Evolutionary conservation across 2,888 invertebrate species (phyloP).

Genomic region (Oligia latruncula): DNA sequence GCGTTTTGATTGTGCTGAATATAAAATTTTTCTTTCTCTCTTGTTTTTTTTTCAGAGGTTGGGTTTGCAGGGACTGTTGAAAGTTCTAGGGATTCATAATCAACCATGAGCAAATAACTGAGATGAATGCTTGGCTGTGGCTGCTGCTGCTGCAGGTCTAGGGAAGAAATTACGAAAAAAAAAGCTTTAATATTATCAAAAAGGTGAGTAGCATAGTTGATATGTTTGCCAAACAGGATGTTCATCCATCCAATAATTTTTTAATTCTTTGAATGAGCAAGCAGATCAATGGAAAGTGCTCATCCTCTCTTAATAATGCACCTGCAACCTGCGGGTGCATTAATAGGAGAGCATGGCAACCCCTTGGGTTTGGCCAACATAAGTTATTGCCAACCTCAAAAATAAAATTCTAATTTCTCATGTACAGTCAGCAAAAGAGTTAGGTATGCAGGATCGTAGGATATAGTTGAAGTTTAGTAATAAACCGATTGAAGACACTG

Average conservation of each 20-base stretch:
- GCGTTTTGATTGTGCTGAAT: too few relatives aligned
- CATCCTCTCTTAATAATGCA: too few relatives aligned
- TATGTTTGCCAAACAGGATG: neutral
- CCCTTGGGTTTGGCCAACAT: neutral
- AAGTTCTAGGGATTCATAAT: neutral
- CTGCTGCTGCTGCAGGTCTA: neutral
- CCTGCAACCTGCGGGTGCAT: neutral
- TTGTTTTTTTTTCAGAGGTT: too few relatives aligned
- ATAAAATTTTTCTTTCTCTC: too few relatives aligned
- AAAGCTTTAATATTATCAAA: neutral
- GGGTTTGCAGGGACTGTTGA: neutral
- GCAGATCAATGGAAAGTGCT: neutral
- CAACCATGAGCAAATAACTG: neutral
- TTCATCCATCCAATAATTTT: neutral
- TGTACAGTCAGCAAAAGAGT: too few relatives aligned
- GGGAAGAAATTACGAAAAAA: neutral
- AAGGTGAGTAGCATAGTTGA: neutral
- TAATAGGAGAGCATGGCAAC: too few relatives aligned
- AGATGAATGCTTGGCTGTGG: neutral
- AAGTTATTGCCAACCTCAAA: neutral
- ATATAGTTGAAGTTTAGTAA: too few relatives aligned
- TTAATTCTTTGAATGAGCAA: neutral
- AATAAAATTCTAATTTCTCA: neutral
- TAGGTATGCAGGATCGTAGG: too few relatives aligned
- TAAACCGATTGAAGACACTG: too few relatives aligned